Evolutionary conservation across 2,113 vertebrate species (phyloP), one percentile per base, ranked within the genome.

Genomic region (Silurus asotus): DNA sequence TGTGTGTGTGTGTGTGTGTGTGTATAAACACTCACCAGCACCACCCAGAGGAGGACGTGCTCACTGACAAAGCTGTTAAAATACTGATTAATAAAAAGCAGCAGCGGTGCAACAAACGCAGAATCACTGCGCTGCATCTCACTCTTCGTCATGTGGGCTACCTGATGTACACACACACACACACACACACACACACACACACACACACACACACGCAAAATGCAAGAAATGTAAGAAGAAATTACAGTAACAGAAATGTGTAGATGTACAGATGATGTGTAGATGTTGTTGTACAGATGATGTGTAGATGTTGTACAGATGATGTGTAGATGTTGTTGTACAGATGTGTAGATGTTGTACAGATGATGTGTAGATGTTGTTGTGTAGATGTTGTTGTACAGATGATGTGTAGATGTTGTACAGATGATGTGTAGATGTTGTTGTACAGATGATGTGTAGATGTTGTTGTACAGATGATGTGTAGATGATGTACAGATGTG

Each of bases 141-240:
- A 20, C 96, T 97, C 89, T 96, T 97, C 0, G 96, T 97, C 96
- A 97, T 97, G 88, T 97, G 96, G 64, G 96, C 96, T 86, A 97
- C 96, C 96, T 97, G 51, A 8, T 83, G 82, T 85, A 88, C 81
- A 58, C 84, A 83, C 11, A 70, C 70, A 86, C 64, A 56, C 53
- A 58, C 74, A 86, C 81, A 74, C 58, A 78, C n/a, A 82, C n/a
- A 81, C 53, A 85, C 56, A 45, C 79, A 65, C 1, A 58, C 48
- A 72, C 3, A 49, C 19, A 69, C 25, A 69, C 5, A 25, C 8
- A 69, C 23, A 72, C 17, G 5, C 1, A 15, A 15, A 69, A 37
- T 7, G 2, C 37, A 37, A 69, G 37, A 2, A 17, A n/a, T n/a
- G 23, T n/a, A 8, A 23, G 9, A 62, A 23, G 20, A 62, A 23